Evolutionary conservation across 2,113 vertebrate genomes (phyloP).

Genomic region (Macrotis lagotis): DNA sequence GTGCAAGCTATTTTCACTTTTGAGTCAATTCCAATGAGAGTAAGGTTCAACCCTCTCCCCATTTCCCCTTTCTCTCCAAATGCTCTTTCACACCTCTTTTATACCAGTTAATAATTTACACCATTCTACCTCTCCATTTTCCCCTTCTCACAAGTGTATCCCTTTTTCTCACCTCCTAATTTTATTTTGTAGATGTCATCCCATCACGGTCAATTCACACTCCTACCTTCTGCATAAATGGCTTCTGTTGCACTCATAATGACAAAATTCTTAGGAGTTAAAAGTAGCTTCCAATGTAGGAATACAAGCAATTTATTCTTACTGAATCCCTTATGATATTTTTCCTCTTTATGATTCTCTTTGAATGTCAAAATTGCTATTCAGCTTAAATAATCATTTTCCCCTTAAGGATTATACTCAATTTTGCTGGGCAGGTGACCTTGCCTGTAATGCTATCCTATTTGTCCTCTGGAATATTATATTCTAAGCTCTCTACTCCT

Average conservation of each 20-base stretch:
- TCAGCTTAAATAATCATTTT: background rate
- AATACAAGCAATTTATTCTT: background rate
- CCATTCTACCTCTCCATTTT: background rate
- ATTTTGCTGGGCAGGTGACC: background rate
- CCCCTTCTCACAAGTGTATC: background rate
- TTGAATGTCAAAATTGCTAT: background rate
- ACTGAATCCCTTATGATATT: background rate
- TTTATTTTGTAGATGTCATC: no score
- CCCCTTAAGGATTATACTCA: background rate
- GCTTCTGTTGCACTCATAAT: background rate
- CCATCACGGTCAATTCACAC: no score
- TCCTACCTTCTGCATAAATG: no score
- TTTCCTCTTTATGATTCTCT: background rate
- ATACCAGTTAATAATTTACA: background rate
- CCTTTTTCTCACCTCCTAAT: no score
- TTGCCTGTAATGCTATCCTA: background rate
- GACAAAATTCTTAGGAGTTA: background rate
- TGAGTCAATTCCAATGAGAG: background rate
- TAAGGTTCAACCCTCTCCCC: background rate
- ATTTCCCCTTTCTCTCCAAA: no score
- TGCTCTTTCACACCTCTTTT: background rate
- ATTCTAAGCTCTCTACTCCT: background rate
- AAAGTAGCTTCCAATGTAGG: background rate
- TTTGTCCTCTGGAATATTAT: no score
- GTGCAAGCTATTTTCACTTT: background rate